These are phyloP conservation scores for Zonitis immaculata DNA, from an alignment of 2,888 invertebrate genomes.

Conservation along the genomic window DNA sequence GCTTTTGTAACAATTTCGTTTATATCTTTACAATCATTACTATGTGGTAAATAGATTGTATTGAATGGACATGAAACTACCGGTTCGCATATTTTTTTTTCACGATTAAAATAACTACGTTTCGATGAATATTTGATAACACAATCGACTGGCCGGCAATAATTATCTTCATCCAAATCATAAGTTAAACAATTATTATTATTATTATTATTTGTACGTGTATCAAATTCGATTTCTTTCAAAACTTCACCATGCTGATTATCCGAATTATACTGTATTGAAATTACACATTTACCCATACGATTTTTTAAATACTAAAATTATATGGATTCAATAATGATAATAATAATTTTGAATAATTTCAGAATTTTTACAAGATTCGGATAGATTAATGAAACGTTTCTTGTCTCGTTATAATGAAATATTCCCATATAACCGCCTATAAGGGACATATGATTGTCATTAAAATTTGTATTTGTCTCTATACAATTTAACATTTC, in stretches of 20 bases:
- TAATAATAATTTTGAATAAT: too few relatives aligned
- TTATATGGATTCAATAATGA: too few relatives aligned
- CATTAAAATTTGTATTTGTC: background rate
- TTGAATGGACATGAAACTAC: slow-evolving; percentile 43
- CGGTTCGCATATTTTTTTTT: slow-evolving; percentile 40
- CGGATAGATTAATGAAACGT: slow-evolving; percentile 44
- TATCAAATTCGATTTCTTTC: slow-evolving; percentile 14
- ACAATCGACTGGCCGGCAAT: slow-evolving; percentile 53
- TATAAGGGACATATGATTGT: slow-evolving; percentile 36
- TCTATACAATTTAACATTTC: slow-evolving; percentile 8
- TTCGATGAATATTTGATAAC: slow-evolving; percentile 54
- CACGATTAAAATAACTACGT: slow-evolving; percentile 50
- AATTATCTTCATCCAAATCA: slow-evolving; percentile 50
- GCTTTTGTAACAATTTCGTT: slow-evolving; percentile 37
- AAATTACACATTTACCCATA: slow-evolving; percentile 30
- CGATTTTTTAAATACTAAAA: slow-evolving; percentile 32
- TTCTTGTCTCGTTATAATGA: slow-evolving; percentile 33
- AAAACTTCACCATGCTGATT: slow-evolving; percentile 20
- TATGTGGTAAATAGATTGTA: slow-evolving; percentile 29
- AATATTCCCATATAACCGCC: slow-evolving; percentile 44
- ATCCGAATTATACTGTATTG: slow-evolving; percentile 25
- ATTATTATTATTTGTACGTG: too few relatives aligned
- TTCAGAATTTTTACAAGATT: slow-evolving; percentile 42
- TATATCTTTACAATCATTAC: slow-evolving; percentile 46
- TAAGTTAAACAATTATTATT: slow-evolving; percentile 42